phyloP scores from a whole-genome alignment of 2,888 invertebrate genomes.

The Xylota segnis region DNA sequence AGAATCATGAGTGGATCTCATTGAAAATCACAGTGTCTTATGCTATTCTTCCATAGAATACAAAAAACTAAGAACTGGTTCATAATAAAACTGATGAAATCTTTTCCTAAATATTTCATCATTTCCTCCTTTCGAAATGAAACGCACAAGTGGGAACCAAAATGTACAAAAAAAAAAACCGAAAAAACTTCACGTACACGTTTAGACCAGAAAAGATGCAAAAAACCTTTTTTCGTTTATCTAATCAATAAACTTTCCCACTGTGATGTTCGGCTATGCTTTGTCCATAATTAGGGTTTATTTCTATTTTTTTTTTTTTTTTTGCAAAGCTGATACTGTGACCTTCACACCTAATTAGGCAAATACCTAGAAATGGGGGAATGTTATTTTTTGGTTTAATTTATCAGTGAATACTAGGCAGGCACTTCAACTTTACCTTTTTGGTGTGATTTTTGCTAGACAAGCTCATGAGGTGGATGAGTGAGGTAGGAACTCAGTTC shows the following conservation, averaged over 20 bases:
- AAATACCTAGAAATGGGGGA: conserved; percentile 22
- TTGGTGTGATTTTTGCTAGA: background rate
- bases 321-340: conserved; percentile 11
- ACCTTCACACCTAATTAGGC: conserved; percentile 61
- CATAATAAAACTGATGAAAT: conserved; percentile 20
- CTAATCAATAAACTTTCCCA: conserved; percentile 24
- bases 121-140: background rate
- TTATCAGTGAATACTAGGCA: conserved; percentile 5
- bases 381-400: background rate
- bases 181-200: too few species aligned
- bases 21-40: too few species aligned
- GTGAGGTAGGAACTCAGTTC: background rate
- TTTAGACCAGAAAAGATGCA: background rate
- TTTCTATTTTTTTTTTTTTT: too few species aligned
- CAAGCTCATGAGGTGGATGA: background rate
- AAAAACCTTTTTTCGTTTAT: background rate
- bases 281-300: conserved; percentile 31
- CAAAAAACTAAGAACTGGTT: too few species aligned
- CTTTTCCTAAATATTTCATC: conserved; percentile 20
- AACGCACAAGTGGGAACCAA: background rate
- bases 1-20: too few species aligned
- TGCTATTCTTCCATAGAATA: too few species aligned
- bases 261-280: background rate
- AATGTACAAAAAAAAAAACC: background rate
- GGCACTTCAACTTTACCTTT: conserved; percentile 2